Evolutionary conservation across 2,797 vertebrate genomes (phyloP).

Genomic region (Cuculus canorus): DNA sequence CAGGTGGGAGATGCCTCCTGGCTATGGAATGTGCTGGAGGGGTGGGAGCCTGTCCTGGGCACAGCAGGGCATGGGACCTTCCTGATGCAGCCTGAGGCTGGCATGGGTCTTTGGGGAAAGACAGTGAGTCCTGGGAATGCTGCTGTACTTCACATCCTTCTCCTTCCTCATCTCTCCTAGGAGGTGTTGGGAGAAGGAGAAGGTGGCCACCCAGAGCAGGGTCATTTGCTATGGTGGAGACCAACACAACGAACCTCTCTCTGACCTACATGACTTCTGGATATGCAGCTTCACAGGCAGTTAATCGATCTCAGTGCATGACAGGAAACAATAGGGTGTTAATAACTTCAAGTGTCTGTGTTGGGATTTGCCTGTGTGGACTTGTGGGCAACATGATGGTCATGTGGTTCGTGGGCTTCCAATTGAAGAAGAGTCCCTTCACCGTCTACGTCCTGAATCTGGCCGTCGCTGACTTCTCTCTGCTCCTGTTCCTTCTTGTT

Average conservation of each 20-base stretch:
- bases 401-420: not conserved
- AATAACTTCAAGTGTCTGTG: not conserved
- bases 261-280: accelerated
- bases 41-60: not conserved
- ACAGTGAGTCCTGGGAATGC: not conserved
- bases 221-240: not conserved
- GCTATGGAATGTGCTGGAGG: not conserved
- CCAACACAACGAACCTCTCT: not conserved
- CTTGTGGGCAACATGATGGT: constrained; percentile 24
- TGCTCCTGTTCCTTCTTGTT: constrained; percentile 50
- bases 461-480: constrained; percentile 32
- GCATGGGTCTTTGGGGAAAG: no score
- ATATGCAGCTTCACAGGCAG: not conserved
- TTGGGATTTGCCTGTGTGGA: constrained; percentile 6
- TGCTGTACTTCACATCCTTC: not conserved
- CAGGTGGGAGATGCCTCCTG: not conserved
- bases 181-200: not conserved
- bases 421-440: constrained; percentile 42
- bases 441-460: constrained; percentile 66
- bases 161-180: not conserved
- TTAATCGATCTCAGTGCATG: accelerated
- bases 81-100: no score
- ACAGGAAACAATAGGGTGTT: accelerated
- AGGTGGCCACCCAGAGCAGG: accelerated
- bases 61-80: not conserved